These are phyloP conservation scores for Archilochus colubris DNA, from an alignment of 2,113 vertebrate species.

Conservation along the genomic window DNA sequence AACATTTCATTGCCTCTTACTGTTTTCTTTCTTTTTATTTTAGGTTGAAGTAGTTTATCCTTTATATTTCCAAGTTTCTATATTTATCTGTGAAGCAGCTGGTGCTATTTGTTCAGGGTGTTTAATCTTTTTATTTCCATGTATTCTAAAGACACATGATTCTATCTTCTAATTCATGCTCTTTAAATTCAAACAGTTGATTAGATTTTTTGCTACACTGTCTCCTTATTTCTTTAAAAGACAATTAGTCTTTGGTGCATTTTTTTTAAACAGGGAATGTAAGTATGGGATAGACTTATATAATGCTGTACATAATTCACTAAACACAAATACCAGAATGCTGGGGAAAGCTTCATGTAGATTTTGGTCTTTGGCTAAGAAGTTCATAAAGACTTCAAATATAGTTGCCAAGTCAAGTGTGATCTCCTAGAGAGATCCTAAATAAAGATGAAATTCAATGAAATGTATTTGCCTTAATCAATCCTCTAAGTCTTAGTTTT, in stretches of 20 bases:
- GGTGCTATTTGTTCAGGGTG: slow-evolving; percentile 49
- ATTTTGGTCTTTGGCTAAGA: not conserved
- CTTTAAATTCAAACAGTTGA: slow-evolving; percentile 48
- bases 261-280: slow-evolving; percentile 13
- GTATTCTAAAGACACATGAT: slow-evolving; percentile 47
- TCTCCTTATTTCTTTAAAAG: not conserved
- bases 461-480: not conserved
- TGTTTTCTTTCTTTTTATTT: slow-evolving; percentile 40
- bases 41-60: slow-evolving; percentile 21
- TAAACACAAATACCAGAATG: not conserved
- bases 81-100: slow-evolving; percentile 44
- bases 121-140: slow-evolving; percentile 67
- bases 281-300: not conserved
- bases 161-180: slow-evolving; percentile 39
- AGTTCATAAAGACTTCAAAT: not conserved
- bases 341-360: not conserved
- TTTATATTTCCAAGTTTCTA: slow-evolving; percentile 46
- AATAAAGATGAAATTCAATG: not conserved
- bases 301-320: not conserved
- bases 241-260: not conserved
- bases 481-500: not conserved
- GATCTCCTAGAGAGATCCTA: not conserved
- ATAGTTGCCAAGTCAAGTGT: not conserved
- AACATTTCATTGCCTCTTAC: slow-evolving; percentile 36
- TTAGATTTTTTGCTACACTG: not conserved